Conservation (phyloP, 2,113 vertebrate genomes). For the Corythoichthys haematopterus region DNA sequence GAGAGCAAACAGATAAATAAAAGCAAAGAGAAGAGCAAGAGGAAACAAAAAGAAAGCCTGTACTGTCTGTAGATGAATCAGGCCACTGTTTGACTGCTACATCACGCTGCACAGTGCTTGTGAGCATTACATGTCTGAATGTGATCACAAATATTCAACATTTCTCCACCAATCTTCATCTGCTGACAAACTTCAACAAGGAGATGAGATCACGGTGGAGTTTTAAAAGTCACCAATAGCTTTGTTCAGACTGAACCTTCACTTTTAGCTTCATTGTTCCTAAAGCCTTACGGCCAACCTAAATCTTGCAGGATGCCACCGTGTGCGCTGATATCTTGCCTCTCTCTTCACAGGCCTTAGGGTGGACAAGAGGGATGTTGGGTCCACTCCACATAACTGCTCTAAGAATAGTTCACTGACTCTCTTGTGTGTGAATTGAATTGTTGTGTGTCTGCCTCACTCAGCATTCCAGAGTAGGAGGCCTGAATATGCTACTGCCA, state of each 20-base stretch:
- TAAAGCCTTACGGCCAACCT: conserved; percentile 15
- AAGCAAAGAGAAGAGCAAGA: conserved; percentile 19
- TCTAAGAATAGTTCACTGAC: conserved; percentile 67
- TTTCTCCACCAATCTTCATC: conserved; percentile 5
- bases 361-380: conserved; percentile 11
- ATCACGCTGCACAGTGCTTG: conserved; percentile 30
- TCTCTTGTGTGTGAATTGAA: conserved; percentile 55
- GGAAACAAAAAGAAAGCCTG: conserved; percentile 30
- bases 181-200: conserved; percentile 11
- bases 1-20: conserved; percentile 33
- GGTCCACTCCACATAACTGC: conserved; percentile 60
- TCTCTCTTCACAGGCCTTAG: conserved; percentile 24
- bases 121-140: conserved; percentile 4
- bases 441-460: conserved; percentile 60
- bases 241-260: conserved; percentile 50
- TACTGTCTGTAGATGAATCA: conserved; percentile 49
- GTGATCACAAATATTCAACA: conserved; percentile 15
- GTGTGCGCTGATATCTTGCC: conserved; percentile 21
- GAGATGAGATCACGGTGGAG: conserved; percentile 31
- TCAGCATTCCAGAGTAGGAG: conserved; percentile 69
- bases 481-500: conserved; percentile 61
- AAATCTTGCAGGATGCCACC: conserved; percentile 30
- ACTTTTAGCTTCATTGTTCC: conserved; percentile 42
- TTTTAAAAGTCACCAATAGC: conserved; percentile 49
- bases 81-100: conserved; percentile 44